A percentile compares a stretch with the other conserved stretches of the same genome.
Conservation (phyloP, 2,797 vertebrate genomes). For the Poeciliopsis turneri region DNA sequence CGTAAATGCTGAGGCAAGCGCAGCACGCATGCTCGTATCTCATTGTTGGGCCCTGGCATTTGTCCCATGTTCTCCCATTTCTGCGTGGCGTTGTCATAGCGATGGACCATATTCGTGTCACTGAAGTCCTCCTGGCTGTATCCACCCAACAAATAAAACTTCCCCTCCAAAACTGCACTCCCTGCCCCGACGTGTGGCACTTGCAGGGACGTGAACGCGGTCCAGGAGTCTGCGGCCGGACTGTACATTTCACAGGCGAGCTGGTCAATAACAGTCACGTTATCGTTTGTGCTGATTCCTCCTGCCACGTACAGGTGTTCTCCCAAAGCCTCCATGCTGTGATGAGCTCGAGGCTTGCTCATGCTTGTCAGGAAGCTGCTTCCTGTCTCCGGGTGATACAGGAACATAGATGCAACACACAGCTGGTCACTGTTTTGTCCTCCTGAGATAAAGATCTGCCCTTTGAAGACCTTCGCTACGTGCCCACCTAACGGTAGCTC, state of each 20-base stretch:
- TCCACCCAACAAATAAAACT: constrained; percentile 81
- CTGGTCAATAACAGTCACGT: constrained; percentile 53
- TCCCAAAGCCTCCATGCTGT: constrained; percentile 80
- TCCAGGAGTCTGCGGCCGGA: constrained; percentile 69
- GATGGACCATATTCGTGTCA: constrained; percentile 72
- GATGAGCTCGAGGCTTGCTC: constrained; percentile 71
- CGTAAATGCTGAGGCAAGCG: constrained; percentile 65
- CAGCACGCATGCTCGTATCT: constrained; percentile 73
- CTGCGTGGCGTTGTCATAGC: constrained; percentile 67
- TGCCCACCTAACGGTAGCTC: constrained; percentile 74
- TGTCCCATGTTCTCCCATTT: constrained; percentile 80
- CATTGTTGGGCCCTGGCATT: constrained; percentile 80
- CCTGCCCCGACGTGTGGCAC: constrained; percentile 80
- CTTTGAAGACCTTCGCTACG: constrained; percentile 62
- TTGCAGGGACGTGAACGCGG: constrained; percentile 55
- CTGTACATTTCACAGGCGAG: constrained; percentile 77
- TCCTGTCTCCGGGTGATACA: constrained; percentile 76
- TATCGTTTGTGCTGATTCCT: constrained; percentile 58
- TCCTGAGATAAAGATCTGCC: constrained; percentile 79
- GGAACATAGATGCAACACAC: constrained; percentile 69
- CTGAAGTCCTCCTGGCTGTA: constrained; percentile 80
- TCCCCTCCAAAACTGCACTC: constrained; percentile 76
- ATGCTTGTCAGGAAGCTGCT: constrained; percentile 73
- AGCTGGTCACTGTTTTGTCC: constrained; percentile 65
- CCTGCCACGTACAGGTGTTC: constrained; percentile 75